Evolutionary conservation across 2,888 invertebrate genomes (phyloP).

Genomic region (Ceramica pisi): DNA sequence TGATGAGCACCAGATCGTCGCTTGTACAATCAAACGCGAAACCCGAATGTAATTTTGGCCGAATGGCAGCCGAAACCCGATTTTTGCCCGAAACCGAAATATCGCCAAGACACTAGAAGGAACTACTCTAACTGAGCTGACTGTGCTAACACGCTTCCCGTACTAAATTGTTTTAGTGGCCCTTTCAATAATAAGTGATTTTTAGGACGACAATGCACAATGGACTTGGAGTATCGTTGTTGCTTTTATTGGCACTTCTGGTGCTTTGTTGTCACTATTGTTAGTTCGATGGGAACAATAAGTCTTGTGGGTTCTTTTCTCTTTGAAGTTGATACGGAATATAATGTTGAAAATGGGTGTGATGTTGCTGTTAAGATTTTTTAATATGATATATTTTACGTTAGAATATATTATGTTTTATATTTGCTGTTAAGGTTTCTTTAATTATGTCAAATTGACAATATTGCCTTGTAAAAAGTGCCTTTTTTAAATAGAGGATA

Average conservation of each 20-base stretch:
- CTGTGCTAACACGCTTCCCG: conserved; percentile 63
- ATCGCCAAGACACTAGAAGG: too few relatives aligned
- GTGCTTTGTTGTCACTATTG: conserved; percentile 47
- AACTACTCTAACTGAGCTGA: too few relatives aligned
- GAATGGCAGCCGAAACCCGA: too few relatives aligned
- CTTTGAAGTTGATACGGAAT: conserved; percentile 12
- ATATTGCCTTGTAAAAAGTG: not conserved
- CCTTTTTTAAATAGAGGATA: not conserved
- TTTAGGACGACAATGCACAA: conserved; percentile 51
- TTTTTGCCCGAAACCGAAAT: too few relatives aligned
- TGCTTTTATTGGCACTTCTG: conserved; percentile 54
- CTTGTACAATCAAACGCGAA: too few relatives aligned
- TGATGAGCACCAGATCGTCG: too few relatives aligned
- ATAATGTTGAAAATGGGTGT: conserved; percentile 2
- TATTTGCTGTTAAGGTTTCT: not conserved
- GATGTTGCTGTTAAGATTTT: not conserved
- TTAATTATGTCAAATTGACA: too few relatives aligned
- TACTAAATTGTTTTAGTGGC: conserved; percentile 52
- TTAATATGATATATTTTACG: not conserved
- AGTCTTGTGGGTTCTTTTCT: conserved; percentile 29
- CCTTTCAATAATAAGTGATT: conserved; percentile 39
- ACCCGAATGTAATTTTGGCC: too few relatives aligned
- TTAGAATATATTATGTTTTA: not conserved
- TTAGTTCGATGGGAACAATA: conserved; percentile 31
- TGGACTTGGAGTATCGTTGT: conserved; percentile 25